Conservation (phyloP, 2,113 vertebrate genomes). For the Plotosus lineatus region DNA sequence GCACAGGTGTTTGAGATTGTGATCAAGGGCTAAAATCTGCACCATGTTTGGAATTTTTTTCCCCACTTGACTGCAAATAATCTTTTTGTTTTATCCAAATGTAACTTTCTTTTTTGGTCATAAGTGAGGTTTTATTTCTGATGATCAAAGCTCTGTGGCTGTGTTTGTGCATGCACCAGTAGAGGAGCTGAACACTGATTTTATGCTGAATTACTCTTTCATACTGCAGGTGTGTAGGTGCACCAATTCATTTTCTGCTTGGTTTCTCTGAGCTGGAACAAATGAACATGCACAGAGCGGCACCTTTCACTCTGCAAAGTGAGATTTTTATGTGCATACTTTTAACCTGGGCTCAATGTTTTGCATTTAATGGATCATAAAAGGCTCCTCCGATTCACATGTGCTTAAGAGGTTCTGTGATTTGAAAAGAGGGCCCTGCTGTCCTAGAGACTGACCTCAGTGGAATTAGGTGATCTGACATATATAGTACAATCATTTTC, state of each 20-base stretch:
- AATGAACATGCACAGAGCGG: background rate
- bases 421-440: background rate
- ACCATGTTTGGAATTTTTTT: background rate
- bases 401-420: background rate
- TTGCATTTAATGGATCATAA: conserved; percentile 25
- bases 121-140: conserved; percentile 12
- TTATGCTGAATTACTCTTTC: background rate
- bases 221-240: conserved; percentile 26
- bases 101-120: background rate
- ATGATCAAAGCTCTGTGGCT: conserved; percentile 15
- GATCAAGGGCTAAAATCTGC: conserved; percentile 12
- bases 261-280: conserved; percentile 33
- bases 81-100: background rate
- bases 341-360: conserved; percentile 23
- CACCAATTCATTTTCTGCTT: conserved; percentile 19
- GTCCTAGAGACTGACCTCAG: background rate
- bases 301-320: background rate
- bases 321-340: conserved; percentile 12
- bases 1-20: background rate
- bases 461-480: background rate
- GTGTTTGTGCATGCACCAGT: background rate
- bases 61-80: background rate
- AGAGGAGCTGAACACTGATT: background rate
- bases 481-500: background rate
- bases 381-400: background rate